These are phyloP conservation scores for Cryptocephalus primarius DNA, from an alignment of 2,888 invertebrate genomes.

Conservation along the genomic window DNA sequence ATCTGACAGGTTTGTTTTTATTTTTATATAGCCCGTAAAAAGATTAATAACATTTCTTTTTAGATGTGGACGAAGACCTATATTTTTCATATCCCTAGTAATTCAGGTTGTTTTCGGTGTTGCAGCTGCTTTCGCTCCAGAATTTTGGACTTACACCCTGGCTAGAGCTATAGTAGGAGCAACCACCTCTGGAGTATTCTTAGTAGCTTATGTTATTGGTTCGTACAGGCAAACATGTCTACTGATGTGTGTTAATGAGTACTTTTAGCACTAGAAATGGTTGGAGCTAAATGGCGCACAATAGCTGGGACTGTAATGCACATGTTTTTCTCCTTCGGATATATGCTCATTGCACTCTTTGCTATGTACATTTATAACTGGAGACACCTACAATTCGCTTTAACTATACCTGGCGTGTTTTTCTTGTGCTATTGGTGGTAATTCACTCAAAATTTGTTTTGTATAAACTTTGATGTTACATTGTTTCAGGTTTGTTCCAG, in stretches of 20 bases:
- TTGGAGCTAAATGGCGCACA: slow-evolving; percentile 55
- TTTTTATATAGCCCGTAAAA: background rate
- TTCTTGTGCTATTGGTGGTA: slow-evolving; percentile 62
- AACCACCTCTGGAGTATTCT: slow-evolving; percentile 64
- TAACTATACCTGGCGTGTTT: slow-evolving; percentile 56
- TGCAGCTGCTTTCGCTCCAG: slow-evolving; percentile 53
- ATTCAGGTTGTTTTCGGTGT: slow-evolving; percentile 58
- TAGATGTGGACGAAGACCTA: slow-evolving; percentile 57
- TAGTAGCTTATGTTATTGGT: slow-evolving; percentile 71
- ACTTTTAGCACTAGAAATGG: slow-evolving; percentile 52
- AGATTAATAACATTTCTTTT: slow-evolving; percentile 7
- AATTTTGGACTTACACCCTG: slow-evolving; percentile 55
- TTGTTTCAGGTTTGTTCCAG: slow-evolving; percentile 49
- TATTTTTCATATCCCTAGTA: slow-evolving; percentile 61
- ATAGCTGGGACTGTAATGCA: slow-evolving; percentile 62
- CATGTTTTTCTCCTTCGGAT: slow-evolving; percentile 64
- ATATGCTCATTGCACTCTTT: slow-evolving; percentile 54
- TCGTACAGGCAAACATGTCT: slow-evolving; percentile 20
- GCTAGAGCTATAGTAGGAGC: slow-evolving; percentile 58
- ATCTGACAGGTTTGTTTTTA: slow-evolving; percentile 46
- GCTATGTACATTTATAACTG: slow-evolving; percentile 58
- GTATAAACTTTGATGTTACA: background rate
- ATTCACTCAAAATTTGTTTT: slow-evolving; percentile 14
- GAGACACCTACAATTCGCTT: slow-evolving; percentile 56
- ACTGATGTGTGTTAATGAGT: background rate